These are phyloP conservation scores for Falcunculus frontatus DNA, from an alignment of 2,113 vertebrate genomes.

Conservation along the genomic window DNA sequence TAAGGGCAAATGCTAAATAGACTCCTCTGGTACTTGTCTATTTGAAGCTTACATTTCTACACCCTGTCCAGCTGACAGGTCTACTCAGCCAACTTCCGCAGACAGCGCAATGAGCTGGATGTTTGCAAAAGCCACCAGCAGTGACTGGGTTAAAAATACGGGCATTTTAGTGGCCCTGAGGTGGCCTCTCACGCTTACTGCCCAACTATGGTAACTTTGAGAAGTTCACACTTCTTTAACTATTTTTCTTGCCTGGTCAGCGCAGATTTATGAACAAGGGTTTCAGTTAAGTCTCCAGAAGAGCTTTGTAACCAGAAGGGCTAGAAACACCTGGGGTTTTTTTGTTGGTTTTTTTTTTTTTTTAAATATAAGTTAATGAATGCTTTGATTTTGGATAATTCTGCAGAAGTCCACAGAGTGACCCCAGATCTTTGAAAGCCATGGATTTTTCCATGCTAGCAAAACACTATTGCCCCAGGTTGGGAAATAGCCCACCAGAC, in stretches of 20 bases:
- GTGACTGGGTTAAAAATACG: constrained; percentile 39
- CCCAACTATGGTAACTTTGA: constrained; percentile 53
- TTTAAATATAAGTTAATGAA: not conserved
- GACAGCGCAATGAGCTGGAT: not conserved
- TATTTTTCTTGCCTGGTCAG: constrained; percentile 57
- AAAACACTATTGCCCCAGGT: constrained; percentile 55
- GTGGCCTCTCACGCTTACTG: not conserved
- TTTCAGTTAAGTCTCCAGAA: constrained; percentile 45
- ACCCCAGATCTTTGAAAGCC: constrained; percentile 39
- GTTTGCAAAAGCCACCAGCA: constrained; percentile 45
- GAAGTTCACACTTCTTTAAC: constrained; percentile 40
- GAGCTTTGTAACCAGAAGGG: constrained; percentile 66
- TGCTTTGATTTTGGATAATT: constrained; percentile 35
- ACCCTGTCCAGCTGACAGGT: constrained; percentile 63
- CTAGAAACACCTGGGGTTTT: constrained; percentile 50
- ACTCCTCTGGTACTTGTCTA: constrained; percentile 11
- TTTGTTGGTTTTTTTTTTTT: not conserved
- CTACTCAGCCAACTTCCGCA: constrained; percentile 34
- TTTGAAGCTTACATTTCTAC: constrained; percentile 51
- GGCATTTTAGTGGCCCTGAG: not conserved
- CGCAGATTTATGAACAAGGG: constrained; percentile 45
- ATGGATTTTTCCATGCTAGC: constrained; percentile 43
- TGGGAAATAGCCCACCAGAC: constrained; percentile 40
- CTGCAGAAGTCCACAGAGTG: constrained; percentile 59
- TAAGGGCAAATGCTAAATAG: constrained; percentile 60